Conservation (phyloP, 1,140 invertebrate genomes). For the Anthonomus grandis region DNA sequence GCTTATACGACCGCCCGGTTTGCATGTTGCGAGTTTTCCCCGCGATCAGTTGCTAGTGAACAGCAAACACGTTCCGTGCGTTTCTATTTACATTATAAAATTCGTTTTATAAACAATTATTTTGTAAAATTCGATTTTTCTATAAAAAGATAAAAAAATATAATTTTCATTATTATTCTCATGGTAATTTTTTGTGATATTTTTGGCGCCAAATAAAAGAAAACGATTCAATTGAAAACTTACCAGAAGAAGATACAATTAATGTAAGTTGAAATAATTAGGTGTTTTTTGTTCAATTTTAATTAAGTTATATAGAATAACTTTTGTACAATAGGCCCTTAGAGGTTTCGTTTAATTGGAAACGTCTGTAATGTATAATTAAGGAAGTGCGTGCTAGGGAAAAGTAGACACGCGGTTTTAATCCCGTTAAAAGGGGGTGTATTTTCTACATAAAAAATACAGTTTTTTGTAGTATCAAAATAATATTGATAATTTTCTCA, state of each 20-base stretch:
- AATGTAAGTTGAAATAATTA: neutral
- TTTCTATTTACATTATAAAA: neutral
- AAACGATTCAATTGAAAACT: no score
- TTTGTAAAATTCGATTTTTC: neutral
- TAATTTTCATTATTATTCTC: neutral
- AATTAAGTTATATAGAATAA: neutral
- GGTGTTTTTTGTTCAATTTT: neutral
- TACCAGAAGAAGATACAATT: no score
- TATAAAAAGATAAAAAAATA: neutral
- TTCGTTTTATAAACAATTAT: neutral
- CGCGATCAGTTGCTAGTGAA: slow-evolving; percentile 14
- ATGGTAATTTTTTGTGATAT: slow-evolving; percentile 1
- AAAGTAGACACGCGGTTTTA: slow-evolving; percentile 6
- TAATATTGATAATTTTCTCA: no score
- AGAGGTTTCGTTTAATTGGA: neutral
- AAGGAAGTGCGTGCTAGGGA: slow-evolving; percentile 1
- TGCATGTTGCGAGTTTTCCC: slow-evolving; percentile 16
- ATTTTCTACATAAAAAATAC: no score
- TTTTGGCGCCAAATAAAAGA: no score
- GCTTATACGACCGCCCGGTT: slow-evolving; percentile 14
- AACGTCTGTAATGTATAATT: neutral
- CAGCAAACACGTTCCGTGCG: neutral
- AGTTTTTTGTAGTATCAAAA: no score
- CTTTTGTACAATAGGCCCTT: no score
- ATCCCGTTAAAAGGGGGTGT: neutral